Conservation (phyloP, 1,140 invertebrate species). For the Vanessa tameamea region DNA sequence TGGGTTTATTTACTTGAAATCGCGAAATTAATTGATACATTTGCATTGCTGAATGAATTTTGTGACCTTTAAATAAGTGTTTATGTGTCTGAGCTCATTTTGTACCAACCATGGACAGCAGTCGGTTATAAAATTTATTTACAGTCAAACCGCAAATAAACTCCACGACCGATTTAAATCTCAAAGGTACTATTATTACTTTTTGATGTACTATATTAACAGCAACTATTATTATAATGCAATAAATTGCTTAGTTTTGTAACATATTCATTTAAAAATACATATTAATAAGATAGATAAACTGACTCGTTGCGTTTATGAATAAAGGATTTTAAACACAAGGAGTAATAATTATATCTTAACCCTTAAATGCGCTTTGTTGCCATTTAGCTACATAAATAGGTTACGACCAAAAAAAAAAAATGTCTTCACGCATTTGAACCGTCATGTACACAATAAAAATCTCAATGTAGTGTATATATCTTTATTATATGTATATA, state of each 20-base stretch:
- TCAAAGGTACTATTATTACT: conserved; percentile 28
- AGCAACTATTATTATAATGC: not conserved
- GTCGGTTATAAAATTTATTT: conserved; percentile 60
- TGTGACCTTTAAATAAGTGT: conserved; percentile 31
- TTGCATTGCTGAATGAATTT: conserved; percentile 29
- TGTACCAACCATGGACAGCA: conserved; percentile 38
- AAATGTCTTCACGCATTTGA: too few species aligned
- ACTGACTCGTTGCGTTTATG: too few species aligned
- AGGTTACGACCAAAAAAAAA: too few species aligned
- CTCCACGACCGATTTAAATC: conserved; percentile 45
- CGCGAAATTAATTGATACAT: conserved; percentile 37
- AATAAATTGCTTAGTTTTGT: not conserved
- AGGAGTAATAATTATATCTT: too few species aligned
- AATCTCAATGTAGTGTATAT: too few species aligned
- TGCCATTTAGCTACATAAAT: too few species aligned
- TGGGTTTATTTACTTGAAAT: conserved; percentile 53
- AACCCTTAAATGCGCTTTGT: too few species aligned
- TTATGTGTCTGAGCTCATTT: conserved; percentile 37
- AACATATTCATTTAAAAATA: not conserved
- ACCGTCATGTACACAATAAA: too few species aligned
- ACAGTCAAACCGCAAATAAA: conserved; percentile 72
- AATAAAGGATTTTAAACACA: too few species aligned
- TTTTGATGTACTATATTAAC: conserved; percentile 6
- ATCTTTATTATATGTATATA: too few species aligned
- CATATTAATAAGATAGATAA: too few species aligned